Base-by-base conservation (phyloP, 2,797 vertebrate species). In the Hirundo rustica region DNA sequence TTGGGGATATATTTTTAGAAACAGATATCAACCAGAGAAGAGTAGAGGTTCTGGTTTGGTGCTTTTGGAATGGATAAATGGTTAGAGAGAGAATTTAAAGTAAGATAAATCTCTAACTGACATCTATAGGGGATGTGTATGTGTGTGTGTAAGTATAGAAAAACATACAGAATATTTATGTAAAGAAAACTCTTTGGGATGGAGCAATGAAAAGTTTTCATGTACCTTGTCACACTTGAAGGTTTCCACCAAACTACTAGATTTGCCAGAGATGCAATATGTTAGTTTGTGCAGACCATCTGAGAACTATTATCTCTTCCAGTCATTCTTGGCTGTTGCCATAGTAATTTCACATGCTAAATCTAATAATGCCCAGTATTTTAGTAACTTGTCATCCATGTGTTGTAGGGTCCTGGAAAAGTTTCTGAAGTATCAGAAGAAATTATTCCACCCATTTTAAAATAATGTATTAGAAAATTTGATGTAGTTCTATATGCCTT, bases 121-220 rank as follows among this genome's bases (percentile, higher is more conserved):
- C 5, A 51, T 22, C 16, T 71, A 1, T 32, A 54, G 32, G 4
- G 20, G 7, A 16, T 79, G 14, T 58, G 1, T 42, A 3, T 38
- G 1, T 32, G 8, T 23, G 2, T 4, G 0, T 29, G 1, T 60
- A 1, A 53, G 1, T 38, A 5, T 15, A 32, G 3, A 42, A 16
- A 75, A 42, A 51, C 15, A 65, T 5, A 45, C 5, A 73, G 36
- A 62, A 51, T 51, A 62, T 60, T 80, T 58, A 60, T 29, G 5
- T 44, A 40, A 83, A 92, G 57, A 84, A 80, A 57, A 5, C 12
- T 80, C 42, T 47, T 77, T 45, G 22, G 32, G 11, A 7, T n/a
- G 20, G 4, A 10, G 5, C 23, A 55, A 4, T 54, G 8, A 44
- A 29, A 67, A 45, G 29, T 58, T 71, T 74, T 62, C 25, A 15